Percentiles rank a stretch among this genome's conserved stretches.
These are phyloP conservation scores for Heliornis fulica DNA, from an alignment of 2,113 vertebrate genomes.

Conservation along the genomic window DNA sequence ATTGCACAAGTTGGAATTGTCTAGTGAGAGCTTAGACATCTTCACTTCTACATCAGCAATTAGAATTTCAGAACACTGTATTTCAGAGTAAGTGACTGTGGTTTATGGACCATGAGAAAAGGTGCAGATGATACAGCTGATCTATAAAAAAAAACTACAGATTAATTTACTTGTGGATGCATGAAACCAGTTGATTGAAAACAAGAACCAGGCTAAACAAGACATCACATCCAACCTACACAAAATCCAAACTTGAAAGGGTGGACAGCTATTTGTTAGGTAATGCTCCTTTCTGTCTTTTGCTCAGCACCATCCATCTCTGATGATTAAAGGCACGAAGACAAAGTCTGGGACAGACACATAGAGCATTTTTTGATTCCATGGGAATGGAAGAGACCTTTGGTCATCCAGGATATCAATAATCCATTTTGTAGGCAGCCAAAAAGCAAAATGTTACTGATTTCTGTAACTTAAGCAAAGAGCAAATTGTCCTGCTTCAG, in stretches of 20 bases:
- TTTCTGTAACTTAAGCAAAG: neutral
- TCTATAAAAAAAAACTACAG: neutral
- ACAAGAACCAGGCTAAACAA: neutral
- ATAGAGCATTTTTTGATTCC: neutral
- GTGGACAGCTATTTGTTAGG: neutral
- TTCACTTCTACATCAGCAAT: neutral
- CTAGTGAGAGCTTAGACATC: neutral
- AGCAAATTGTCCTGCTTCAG: neutral
- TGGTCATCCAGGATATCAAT: neutral
- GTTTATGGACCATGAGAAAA: neutral
- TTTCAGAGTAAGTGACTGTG: neutral
- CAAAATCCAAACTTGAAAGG: neutral
- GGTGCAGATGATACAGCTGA: neutral
- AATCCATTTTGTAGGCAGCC: neutral
- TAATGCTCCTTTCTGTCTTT: neutral
- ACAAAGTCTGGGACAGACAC: neutral
- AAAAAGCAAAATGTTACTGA: neutral
- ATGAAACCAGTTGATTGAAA: neutral
- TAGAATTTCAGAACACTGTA: neutral
- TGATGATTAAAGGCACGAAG: neutral
- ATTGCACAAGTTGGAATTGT: neutral
- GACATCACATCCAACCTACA: neutral
- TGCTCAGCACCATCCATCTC: neutral
- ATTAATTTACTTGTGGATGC: neutral
- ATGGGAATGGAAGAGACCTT: fast-evolving